Percentiles rank a stretch among this genome's conserved stretches.
Conservation (phyloP, 2,113 vertebrate species). For the human region GRCh38 chr6:66058501-66059000, state of each 20-base stretch:
- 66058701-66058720: conserved; percentile 47
- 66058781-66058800: conserved; percentile 52
- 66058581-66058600: neutral
- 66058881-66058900: conserved; percentile 64
- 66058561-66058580: neutral
- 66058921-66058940: conserved; percentile 77
- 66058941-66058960: conserved; percentile 66
- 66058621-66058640: neutral
- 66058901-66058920: conserved; percentile 65
- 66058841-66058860: conserved; percentile 76
- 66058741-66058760: conserved; percentile 20
- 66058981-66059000: conserved; percentile 68
- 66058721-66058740: neutral
- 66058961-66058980: conserved; percentile 77
- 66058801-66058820: conserved; percentile 70
- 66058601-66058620: neutral
- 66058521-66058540: neutral
- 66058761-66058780: conserved; percentile 48
- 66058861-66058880: conserved; percentile 77
- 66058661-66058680: conserved; percentile 21
- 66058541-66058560: neutral
- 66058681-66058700: conserved; percentile 1
- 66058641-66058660: neutral
- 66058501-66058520: neutral
- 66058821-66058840: conserved; percentile 57